phyloP scores from a whole-genome alignment of 2,797 vertebrate genomes.

The Spheniscus humboldti region DNA sequence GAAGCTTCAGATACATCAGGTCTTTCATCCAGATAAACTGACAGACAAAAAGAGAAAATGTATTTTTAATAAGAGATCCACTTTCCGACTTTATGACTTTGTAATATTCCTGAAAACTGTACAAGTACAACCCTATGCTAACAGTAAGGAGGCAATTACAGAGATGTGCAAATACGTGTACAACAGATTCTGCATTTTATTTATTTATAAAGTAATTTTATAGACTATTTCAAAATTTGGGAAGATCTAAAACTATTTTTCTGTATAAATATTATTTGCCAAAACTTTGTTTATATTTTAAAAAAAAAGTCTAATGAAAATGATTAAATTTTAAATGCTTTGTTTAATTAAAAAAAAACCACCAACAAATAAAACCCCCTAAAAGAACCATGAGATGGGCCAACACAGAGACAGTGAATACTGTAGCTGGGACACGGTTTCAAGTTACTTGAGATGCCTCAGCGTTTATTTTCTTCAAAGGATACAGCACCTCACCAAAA shows the following conservation, averaged over 20 bases:
- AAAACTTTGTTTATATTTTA: constrained; percentile 83
- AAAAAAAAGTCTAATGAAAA: constrained; percentile 75
- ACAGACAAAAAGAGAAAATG: constrained; percentile 73
- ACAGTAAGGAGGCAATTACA: constrained; percentile 77
- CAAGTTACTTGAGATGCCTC: constrained; percentile 62
- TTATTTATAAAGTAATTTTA: constrained; percentile 85
- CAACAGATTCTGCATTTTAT: constrained; percentile 82
- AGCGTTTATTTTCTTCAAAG: constrained; percentile 49
- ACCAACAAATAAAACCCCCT: constrained; percentile 55
- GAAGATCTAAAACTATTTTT: constrained; percentile 82
- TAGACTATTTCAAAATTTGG: constrained; percentile 82
- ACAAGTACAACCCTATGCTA: constrained; percentile 68
- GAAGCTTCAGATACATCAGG: constrained; percentile 70
- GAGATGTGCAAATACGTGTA: constrained; percentile 79
- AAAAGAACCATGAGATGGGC: constrained; percentile 75
- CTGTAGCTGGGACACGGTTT: constrained; percentile 63
- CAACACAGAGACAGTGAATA: constrained; percentile 68
- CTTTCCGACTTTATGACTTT: constrained; percentile 76
- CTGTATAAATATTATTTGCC: constrained; percentile 84
- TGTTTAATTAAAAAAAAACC: constrained; percentile 77
- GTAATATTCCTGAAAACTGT: constrained; percentile 76
- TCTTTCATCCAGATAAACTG: constrained; percentile 70
- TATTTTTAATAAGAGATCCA: constrained; percentile 80
- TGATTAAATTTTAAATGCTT: constrained; percentile 81
- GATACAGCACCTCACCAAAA: constrained; percentile 71